Conservation (phyloP, 2,113 vertebrate genomes). For the Gasterosteus aculeatus region DNA sequence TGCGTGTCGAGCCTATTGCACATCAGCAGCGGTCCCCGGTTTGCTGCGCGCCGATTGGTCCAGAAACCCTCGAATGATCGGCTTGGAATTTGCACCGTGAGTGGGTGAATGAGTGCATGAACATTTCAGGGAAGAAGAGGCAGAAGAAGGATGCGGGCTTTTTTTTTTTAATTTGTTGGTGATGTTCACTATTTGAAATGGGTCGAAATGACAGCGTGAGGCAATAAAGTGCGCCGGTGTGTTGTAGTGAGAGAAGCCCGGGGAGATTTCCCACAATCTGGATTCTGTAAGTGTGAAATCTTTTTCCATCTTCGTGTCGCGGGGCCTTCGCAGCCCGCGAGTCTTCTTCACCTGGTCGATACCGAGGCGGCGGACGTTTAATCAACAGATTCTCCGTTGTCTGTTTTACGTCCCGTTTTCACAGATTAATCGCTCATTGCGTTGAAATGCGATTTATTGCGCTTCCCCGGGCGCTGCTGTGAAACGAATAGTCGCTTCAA, state of each 20-base stretch:
- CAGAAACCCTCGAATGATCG: constrained; percentile 78
- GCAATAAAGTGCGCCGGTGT: not conserved
- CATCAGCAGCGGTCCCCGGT: constrained; percentile 30
- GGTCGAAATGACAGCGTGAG: not conserved
- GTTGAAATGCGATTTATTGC: not conserved
- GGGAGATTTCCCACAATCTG: constrained; percentile 22
- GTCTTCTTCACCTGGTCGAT: not conserved
- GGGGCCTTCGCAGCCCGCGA: constrained; percentile 24
- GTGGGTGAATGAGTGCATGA: constrained; percentile 37
- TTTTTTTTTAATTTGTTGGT: not conserved
- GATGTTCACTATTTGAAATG: constrained; percentile 25
- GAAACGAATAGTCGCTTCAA: not conserved
- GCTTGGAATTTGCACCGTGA: constrained; percentile 56
- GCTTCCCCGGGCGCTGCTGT: not conserved
- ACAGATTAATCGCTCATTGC: not conserved
- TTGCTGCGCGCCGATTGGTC: constrained; percentile 60
- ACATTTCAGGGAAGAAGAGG: constrained; percentile 11
- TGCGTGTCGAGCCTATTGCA: constrained; percentile 49
- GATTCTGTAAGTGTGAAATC: constrained; percentile 56
- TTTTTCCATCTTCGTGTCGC: not conserved
- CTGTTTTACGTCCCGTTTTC: not conserved
- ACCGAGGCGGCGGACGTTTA: not conserved
- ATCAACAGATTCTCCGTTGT: not conserved
- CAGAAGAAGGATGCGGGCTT: not conserved
- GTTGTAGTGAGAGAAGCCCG: constrained; percentile 16